Conservation (phyloP, 1,140 invertebrate genomes). For the Brachionus angularis region DNA sequence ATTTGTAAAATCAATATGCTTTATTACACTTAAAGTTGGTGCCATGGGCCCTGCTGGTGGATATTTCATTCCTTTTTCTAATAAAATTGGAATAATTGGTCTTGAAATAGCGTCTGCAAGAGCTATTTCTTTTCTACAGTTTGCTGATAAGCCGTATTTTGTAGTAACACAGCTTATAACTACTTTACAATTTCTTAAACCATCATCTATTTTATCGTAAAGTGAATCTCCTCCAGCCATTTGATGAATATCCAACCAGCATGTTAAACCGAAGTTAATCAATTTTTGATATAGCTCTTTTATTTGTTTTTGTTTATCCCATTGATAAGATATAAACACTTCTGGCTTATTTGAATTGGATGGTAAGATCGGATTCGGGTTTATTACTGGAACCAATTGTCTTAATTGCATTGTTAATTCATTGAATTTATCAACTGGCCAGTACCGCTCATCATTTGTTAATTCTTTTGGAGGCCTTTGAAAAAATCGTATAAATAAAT, state of each 20-base stretch:
- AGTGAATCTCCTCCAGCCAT: constrained; percentile 57
- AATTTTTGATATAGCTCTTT: constrained; percentile 49
- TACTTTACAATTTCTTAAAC: constrained; percentile 50
- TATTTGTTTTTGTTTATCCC: constrained; percentile 54
- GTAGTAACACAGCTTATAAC: constrained; percentile 51
- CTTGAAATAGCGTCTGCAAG: constrained; percentile 52
- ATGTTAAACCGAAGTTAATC: constrained; percentile 48
- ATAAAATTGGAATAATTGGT: constrained; percentile 52
- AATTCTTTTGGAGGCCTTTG: constrained; percentile 46
- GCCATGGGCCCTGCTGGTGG: constrained; percentile 54
- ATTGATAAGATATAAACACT: constrained; percentile 55
- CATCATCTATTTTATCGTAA: constrained; percentile 55
- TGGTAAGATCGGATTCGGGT: too few relatives aligned
- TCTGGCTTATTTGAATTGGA: constrained; percentile 46
- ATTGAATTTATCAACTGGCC: constrained; percentile 50
- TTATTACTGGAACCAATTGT: constrained; percentile 38
- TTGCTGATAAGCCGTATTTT: constrained; percentile 53
- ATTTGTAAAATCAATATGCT: constrained; percentile 50
- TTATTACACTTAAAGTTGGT: constrained; percentile 51
- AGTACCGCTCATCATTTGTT: constrained; percentile 48
- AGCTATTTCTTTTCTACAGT: constrained; percentile 52
- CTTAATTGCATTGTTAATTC: constrained; percentile 53
- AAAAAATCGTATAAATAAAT: constrained; percentile 52
- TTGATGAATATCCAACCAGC: constrained; percentile 56
- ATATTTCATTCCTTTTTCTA: constrained; percentile 50